Percentiles rank a stretch among this genome's conserved stretches.
Conservation (phyloP, 2,113 vertebrate genomes). For the Erythrocebus patas region DNA sequence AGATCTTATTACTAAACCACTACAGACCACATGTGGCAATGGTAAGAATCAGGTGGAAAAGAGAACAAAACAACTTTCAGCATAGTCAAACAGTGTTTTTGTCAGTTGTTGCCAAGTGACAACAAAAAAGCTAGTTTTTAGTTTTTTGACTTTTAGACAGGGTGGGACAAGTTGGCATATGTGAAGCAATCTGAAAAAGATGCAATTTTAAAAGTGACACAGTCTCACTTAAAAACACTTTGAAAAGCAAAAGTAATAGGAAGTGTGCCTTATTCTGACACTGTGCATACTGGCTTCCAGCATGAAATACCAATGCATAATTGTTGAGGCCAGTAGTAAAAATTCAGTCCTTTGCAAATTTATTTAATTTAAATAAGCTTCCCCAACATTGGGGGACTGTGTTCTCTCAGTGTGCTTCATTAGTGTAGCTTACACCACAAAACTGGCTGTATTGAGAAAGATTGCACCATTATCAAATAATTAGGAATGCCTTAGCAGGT, state of each 20-base stretch:
- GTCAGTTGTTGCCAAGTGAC: slow-evolving; percentile 67
- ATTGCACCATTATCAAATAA: slow-evolving; percentile 91
- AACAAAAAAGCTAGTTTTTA: slow-evolving; percentile 37
- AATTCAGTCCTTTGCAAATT: slow-evolving; percentile 79
- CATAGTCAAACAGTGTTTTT: slow-evolving; percentile 43
- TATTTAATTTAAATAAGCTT: slow-evolving; percentile 85
- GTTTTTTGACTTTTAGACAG: not conserved
- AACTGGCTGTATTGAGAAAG: slow-evolving; percentile 89
- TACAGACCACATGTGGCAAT: slow-evolving; percentile 64
- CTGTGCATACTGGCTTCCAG: not conserved
- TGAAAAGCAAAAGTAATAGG: slow-evolving; percentile 39
- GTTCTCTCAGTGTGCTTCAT: slow-evolving; percentile 87
- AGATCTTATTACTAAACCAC: slow-evolving; percentile 56
- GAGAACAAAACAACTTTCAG: slow-evolving; percentile 48
- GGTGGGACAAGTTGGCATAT: slow-evolving; percentile 44
- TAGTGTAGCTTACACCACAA: slow-evolving; percentile 86
- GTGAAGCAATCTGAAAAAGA: slow-evolving; percentile 49
- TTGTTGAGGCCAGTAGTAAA: slow-evolving; percentile 74
- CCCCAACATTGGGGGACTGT: slow-evolving; percentile 80
- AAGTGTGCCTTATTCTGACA: not conserved
- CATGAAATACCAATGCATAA: slow-evolving; percentile 30
- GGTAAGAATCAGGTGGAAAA: slow-evolving; percentile 72
- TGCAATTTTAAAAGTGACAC: slow-evolving; percentile 34
- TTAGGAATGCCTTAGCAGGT: slow-evolving; percentile 94
- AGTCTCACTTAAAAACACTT: slow-evolving; percentile 64